Evolutionary conservation across 2,113 vertebrate genomes (phyloP).

Genomic region (Ceuthmochares aereus): DNA sequence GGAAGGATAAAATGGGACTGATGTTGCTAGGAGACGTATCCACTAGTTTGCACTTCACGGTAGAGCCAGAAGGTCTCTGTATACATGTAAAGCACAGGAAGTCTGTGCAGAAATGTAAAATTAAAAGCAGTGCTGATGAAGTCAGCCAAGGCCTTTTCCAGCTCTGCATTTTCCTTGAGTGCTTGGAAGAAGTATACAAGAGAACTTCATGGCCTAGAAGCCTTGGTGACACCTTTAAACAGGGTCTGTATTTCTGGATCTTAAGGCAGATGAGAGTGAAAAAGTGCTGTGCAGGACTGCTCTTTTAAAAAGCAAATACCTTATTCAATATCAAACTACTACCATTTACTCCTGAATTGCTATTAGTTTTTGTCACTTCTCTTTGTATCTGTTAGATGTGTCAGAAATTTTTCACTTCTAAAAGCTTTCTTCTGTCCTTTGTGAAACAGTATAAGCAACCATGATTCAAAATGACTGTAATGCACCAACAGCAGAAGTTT

Average conservation of each 20-base stretch:
- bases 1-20: not conserved
- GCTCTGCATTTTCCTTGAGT: not conserved
- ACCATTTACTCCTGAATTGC: not conserved
- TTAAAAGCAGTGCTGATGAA: not conserved
- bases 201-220: not conserved
- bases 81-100: not conserved
- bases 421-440: not conserved
- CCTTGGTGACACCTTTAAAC: not conserved
- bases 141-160: not conserved
- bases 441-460: not conserved
- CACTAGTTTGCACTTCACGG: not conserved
- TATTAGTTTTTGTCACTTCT: not conserved
- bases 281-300: not conserved
- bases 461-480: not conserved
- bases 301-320: not conserved
- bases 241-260: not conserved
- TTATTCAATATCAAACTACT: not conserved
- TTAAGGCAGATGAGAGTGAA: not conserved
- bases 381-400: not conserved
- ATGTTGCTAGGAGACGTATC: not conserved
- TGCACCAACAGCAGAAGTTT: not conserved
- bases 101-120: not conserved
- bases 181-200: not conserved
- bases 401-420: constrained; percentile 1
- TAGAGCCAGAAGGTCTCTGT: not conserved